A percentile compares a stretch with the other conserved stretches of the same genome.
phyloP scores from a whole-genome alignment of 1,140 invertebrate species.

The Penaeus indicus region DNA sequence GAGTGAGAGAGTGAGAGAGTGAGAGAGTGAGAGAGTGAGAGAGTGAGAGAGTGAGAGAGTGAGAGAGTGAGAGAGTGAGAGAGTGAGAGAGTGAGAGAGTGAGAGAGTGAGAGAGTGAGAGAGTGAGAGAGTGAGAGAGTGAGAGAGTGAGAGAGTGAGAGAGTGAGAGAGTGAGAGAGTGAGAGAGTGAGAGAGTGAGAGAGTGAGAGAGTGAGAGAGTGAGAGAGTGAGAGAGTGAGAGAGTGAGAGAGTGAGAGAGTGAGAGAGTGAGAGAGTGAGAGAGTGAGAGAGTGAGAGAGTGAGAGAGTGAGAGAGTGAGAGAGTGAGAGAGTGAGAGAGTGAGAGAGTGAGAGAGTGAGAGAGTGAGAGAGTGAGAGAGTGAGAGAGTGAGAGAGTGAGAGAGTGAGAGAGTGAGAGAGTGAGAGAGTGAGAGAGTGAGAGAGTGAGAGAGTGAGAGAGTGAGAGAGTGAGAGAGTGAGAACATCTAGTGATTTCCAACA shows the following conservation, averaged over 20 bases:
- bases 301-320: neutral
- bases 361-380: neutral
- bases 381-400: too few relatives aligned
- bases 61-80: constrained; percentile 1
- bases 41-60: neutral
- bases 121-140: neutral
- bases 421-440: too few relatives aligned
- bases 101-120: constrained; percentile 1
- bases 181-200: constrained; percentile 1
- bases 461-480: too few relatives aligned
- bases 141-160: constrained; percentile 1
- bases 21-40: constrained; percentile 1
- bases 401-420: too few relatives aligned
- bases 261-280: constrained; percentile 1
- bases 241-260: neutral
- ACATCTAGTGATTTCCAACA: too few relatives aligned
- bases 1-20: neutral
- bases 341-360: neutral
- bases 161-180: neutral
- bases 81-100: neutral
- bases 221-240: constrained; percentile 1
- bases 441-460: too few relatives aligned
- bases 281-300: neutral
- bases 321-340: neutral
- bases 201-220: neutral